Base-by-base conservation (phyloP, 2,888 invertebrate species). In the Aradus depressus region DNA sequence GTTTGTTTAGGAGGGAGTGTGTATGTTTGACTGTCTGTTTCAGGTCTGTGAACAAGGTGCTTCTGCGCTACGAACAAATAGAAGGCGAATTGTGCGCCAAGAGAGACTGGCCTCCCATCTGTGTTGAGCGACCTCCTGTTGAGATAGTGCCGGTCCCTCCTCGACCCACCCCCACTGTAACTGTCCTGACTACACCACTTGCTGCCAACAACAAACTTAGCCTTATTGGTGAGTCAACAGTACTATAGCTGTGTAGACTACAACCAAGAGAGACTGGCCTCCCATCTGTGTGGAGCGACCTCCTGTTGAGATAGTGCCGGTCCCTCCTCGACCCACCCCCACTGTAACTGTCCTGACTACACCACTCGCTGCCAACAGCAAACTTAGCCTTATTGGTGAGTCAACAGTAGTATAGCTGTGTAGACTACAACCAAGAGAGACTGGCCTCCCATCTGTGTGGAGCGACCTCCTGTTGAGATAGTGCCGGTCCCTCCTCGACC, bases 181-280 rank as follows among this genome's bases (percentile, higher is more conserved):
- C 59, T 34, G 21, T 56, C 12, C 45, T 56, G 18, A 55, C 51
- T 35, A 45, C 54, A 6, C 54, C 52, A 19, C 45, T 23, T 10
- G 16, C 31, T 16, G 34, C 32, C 35, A 38, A 44, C 16, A 53
- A 43, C 18, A 23, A n/a, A 12, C 28, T 50, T 18, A 34, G 48
- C n/a, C 23, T 42, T n/a, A 23, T 38, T 31, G 52, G 52, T 52
- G 19, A 45, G 5, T 22, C 10, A 6, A 37, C 10, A 37, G 21
- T 19, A 4, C 16, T 19, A n/a, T 21, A 14, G 3, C 4, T 4
- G 14, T 6, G n/a, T n/a, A n/a, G n/a, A n/a, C n/a, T n/a, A n/a
- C n/a, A n/a, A n/a, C n/a, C n/a, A 73, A 76, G 58, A 66, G 71
- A 0, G 78, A 78, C 60, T 83, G 82, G 82, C 81, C 88, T 32